A percentile compares a stretch with the other conserved stretches of the same genome.
Conservation (phyloP, 2,888 invertebrate species). For the Andricus curvator region DNA sequence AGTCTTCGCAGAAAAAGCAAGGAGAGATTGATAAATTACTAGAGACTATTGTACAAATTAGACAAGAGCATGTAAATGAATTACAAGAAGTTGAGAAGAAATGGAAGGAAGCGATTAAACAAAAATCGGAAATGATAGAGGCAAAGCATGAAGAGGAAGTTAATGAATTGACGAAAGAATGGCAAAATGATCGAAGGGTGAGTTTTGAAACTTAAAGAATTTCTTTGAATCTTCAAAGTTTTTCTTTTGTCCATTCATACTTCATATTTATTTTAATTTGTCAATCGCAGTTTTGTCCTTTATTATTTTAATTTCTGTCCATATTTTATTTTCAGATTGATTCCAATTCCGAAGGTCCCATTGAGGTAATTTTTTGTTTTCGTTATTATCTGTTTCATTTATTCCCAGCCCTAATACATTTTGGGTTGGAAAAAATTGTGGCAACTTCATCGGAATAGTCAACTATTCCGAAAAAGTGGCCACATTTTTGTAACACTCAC, state of each 20-base stretch:
- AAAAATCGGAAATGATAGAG: conserved; percentile 67
- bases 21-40: conserved; percentile 65
- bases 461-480: no score
- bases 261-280: conserved; percentile 19
- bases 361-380: conserved; percentile 52
- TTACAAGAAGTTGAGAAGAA: conserved; percentile 71
- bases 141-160: conserved; percentile 70
- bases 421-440: no score
- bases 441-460: no score
- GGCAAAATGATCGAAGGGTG: conserved; percentile 76
- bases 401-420: conserved; percentile 13
- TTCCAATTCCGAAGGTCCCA: conserved; percentile 34
- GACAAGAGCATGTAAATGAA: conserved; percentile 69
- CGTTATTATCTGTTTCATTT: conserved; percentile 41
- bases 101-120: conserved; percentile 70
- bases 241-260: background rate
- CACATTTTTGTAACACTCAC: no score
- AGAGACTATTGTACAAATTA: conserved; percentile 62
- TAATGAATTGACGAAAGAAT: conserved; percentile 73
- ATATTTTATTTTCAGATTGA: conserved; percentile 54
- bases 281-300: conserved; percentile 4
- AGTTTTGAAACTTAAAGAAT: conserved; percentile 45
- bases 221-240: conserved; percentile 7
- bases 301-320: conserved; percentile 36
- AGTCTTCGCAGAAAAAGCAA: conserved; percentile 61